Base-by-base conservation (phyloP, 2,888 invertebrate species). In the Plebejus anna region DNA sequence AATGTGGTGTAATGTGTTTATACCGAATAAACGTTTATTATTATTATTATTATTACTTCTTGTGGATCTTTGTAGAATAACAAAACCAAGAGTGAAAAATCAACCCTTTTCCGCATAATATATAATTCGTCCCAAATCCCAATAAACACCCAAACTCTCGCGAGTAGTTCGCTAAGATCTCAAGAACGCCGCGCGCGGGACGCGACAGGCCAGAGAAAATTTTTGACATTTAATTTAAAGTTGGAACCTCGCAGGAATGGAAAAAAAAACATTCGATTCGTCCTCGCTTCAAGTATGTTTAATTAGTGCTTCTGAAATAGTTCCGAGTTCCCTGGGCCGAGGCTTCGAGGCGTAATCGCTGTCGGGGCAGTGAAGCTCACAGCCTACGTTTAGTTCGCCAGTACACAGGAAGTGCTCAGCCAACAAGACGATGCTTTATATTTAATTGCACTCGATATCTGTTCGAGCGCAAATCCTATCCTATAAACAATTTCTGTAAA, bases 211-310 rank as follows among this genome's bases (percentile, higher is more conserved):
- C 61, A 61, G 5, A 13, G 32, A 3, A 66, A 66, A 66, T 36
- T 66, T 32, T 36, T 32, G 66, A 36, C 47, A 47, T 66, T 75
- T 75, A 47, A 66, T 66, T 66, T 66, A 66, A 66, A 66, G 4
- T 66, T 66, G 36, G 32, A 66, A 66, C 16, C 16, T 16, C 36
- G 5, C 13, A 55, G 55, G 4, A 66, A 66, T 66, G 66, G 11
- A 66, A 61, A 66, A 61, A 66, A 22, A 66, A 66, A 66, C 32
- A 66, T 66, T 66, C 32, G 66, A 66, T 66, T 66, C 66, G 66
- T 66, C 32, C 66, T 66, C 32, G 66, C 66, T 66, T 16, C 66
- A 36, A 66, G 32, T 36, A 66, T 36, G 66, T 66, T 66, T 66
- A 66, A 66, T 66, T 66, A 66, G 66, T 66, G 66, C 66, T 66